Percentiles rank a stretch among this genome's conserved stretches.
Evolutionary conservation across 2,113 vertebrate species (phyloP).

Genomic region (Mus spicilegus): DNA sequence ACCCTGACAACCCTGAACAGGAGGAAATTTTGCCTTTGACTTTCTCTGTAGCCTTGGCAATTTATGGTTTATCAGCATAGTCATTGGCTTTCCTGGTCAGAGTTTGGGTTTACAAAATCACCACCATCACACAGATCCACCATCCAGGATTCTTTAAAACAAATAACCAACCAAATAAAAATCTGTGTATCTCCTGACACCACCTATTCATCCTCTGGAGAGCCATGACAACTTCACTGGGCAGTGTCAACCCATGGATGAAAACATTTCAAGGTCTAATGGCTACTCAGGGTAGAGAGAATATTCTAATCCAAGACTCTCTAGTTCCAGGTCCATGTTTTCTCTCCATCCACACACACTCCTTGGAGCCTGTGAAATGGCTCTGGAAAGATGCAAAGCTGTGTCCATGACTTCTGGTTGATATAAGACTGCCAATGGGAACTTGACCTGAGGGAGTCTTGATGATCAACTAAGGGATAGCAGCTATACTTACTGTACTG

Average conservation of each 20-base stretch:
- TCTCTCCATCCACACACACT: neutral
- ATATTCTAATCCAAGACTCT: neutral
- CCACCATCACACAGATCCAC: neutral
- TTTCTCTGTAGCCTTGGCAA: neutral
- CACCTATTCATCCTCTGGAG: neutral
- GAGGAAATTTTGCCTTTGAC: neutral
- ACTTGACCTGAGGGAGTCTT: too few species aligned
- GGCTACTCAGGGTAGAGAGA: neutral
- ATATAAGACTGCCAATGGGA: neutral
- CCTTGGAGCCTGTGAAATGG: neutral
- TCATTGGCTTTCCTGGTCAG: neutral
- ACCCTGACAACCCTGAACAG: neutral
- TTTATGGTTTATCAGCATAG: neutral
- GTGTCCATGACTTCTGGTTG: neutral
- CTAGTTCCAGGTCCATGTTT: neutral
- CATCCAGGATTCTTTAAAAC: neutral
- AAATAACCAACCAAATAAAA: neutral
- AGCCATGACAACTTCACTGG: neutral
- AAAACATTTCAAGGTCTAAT: neutral
- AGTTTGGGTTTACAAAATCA: neutral
- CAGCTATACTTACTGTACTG: neutral
- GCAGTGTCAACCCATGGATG: too few species aligned
- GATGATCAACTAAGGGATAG: neutral
- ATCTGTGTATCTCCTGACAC: too few species aligned
- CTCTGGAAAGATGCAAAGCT: neutral